Conservation (phyloP, 2,888 invertebrate species). For the Dasypogon diadema region DNA sequence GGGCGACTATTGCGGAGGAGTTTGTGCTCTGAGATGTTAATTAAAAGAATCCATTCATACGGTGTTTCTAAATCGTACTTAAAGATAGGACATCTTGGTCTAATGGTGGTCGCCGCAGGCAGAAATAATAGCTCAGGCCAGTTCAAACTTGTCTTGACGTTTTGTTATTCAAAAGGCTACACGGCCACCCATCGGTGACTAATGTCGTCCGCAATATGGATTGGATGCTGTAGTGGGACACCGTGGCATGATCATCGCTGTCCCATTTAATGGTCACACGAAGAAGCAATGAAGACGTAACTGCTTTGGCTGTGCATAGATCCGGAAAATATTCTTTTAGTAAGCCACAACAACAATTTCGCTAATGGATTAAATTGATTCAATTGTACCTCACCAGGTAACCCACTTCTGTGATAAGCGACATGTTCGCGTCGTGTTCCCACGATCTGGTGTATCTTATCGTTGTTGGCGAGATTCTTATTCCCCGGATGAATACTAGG, state of each 20-base stretch:
- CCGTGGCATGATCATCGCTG: conserved; percentile 28
- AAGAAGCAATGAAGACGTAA: conserved; percentile 29
- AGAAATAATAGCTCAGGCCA: conserved; percentile 32
- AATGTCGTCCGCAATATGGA: conserved; percentile 15
- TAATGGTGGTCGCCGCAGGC: conserved; percentile 36
- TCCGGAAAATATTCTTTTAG: conserved; percentile 44
- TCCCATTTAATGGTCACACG: conserved; percentile 47
- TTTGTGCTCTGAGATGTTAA: conserved; percentile 37
- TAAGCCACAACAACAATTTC: conserved; percentile 46
- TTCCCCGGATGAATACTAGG: conserved; percentile 7
- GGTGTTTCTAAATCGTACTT: conserved; percentile 21
- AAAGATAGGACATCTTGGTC: conserved; percentile 28
- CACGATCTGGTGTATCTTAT: conserved; percentile 45
- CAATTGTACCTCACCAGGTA: conserved; percentile 45
- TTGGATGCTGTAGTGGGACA: background rate
- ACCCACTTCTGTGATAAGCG: conserved; percentile 49
- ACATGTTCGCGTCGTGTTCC: conserved; percentile 44
- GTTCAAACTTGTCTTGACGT: conserved; percentile 6
- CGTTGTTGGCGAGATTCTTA: background rate
- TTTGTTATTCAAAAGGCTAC: conserved; percentile 32
- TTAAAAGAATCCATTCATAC: conserved; percentile 34
- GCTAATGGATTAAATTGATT: conserved; percentile 50
- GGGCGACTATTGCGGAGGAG: conserved; percentile 39
- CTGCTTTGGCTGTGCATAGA: conserved; percentile 24
- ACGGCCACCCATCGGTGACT: conserved; percentile 46